Conservation (phyloP, 1,140 invertebrate genomes). For the Sycobia sp. region DNA sequence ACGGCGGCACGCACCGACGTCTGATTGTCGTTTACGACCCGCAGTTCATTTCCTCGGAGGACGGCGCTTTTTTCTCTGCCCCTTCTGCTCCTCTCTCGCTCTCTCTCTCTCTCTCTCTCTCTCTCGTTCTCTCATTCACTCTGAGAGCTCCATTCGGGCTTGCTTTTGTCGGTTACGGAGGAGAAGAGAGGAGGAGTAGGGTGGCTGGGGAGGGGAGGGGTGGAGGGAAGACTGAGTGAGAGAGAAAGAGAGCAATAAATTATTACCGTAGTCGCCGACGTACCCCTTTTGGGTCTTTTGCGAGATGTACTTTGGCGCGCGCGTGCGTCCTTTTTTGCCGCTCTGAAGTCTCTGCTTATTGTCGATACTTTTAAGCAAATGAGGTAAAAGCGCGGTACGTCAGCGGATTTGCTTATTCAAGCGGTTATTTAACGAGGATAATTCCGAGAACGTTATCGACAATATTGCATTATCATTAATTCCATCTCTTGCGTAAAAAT, state of each 20-base stretch:
- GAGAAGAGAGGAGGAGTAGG: neutral
- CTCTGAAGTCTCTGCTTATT: slow-evolving; percentile 1
- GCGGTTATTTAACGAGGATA: slow-evolving; percentile 6
- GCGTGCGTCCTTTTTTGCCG: neutral
- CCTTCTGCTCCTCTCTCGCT: neutral
- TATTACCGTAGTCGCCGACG: slow-evolving; percentile 6
- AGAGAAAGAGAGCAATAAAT: slow-evolving; percentile 15
- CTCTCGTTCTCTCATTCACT: neutral
- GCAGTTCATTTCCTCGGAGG: slow-evolving; percentile 35
- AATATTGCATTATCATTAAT: too few species aligned
- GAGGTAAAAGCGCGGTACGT: neutral
- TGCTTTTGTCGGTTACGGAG: slow-evolving; percentile 14
- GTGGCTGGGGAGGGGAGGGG: neutral
- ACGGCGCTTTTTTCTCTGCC: neutral
- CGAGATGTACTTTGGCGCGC: too few species aligned
- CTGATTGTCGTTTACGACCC: slow-evolving; percentile 52
- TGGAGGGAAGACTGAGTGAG: neutral
- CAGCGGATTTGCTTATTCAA: slow-evolving; percentile 9
- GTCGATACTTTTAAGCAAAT: slow-evolving; percentile 23
- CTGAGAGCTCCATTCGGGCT: too few species aligned
- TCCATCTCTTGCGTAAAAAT: too few species aligned
- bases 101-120: neutral
- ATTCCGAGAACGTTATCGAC: neutral
- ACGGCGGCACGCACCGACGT: slow-evolving; percentile 42
- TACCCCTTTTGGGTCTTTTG: neutral